Evolutionary conservation across 2,888 invertebrate species (phyloP), one percentile per base, ranked within the genome.

Genomic region (Ormyrus rosae): DNA sequence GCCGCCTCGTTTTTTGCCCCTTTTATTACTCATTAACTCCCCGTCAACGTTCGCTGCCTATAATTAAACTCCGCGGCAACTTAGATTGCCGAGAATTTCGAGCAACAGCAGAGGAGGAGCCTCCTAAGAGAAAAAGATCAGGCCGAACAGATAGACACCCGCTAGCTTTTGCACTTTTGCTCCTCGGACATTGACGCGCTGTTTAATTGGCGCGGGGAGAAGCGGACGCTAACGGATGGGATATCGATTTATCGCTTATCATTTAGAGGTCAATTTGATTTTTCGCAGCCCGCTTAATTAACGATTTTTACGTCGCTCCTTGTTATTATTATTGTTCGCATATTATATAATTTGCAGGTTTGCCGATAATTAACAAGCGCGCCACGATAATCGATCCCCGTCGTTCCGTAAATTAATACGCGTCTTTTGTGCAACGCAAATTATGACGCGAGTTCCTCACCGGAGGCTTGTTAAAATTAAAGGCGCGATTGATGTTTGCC

Each of bases 31-130:
- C 73, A 70, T 70, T 78, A 81, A 81, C 64, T 73, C 53, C 10
- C 51, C 73, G 69, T 77, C 77, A 60, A 65, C 70, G 53, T 61
- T 65, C 64, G 67, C 76, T 78, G 81, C 77, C 83, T 82, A 86
- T 87, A 87, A 87, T 88, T 87, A 88, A 87, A 89, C 87, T 86
- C 86, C 82, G 80, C 82, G 84, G 80, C 85, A 89, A 88, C 85
- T 89, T 88, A 86, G 85, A 87, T 89, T 87, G 85, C 78, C 81
- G 86, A 81, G 84, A 87, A 88, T 85, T 85, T 85, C 48, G 60
- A 45, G 48, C n/a, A 50, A 48, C 61, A 45, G 11, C 7, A 58
- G 55, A 71, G 50, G 56, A n/a, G 50, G 19, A 34, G 34, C 34
- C 34, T 4, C 34, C 8, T 0, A 10, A 9, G 45, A 51, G 9